Evolutionary conservation across 2,797 vertebrate species (phyloP).

Genomic region (Todus mexicanus): DNA sequence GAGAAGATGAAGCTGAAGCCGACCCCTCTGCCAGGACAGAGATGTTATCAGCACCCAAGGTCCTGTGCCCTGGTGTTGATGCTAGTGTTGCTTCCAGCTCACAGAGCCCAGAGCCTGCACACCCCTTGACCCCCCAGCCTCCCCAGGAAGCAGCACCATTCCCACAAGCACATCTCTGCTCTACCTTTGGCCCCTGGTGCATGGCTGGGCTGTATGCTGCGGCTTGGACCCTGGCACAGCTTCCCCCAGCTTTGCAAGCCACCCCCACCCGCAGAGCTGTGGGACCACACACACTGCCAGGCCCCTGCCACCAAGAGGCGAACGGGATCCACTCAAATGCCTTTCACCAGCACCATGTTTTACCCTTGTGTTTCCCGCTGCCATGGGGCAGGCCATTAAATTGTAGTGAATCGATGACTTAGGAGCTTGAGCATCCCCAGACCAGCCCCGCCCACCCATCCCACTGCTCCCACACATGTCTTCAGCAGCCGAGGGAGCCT

Average conservation of each 20-base stretch:
- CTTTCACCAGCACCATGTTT: not conserved
- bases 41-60: not conserved
- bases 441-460: not conserved
- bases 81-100: not conserved
- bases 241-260: not conserved
- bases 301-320: fast-evolving
- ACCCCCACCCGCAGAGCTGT: fast-evolving
- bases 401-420: not conserved
- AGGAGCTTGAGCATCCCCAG: not conserved
- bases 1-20: slow-evolving; percentile 88
- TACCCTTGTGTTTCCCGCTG: not conserved
- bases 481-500: slow-evolving; percentile 28
- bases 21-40: slow-evolving; percentile 75
- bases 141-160: not conserved
- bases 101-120: not conserved
- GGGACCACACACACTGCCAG: not conserved
- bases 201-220: fast-evolving
- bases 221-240: not conserved
- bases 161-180: not conserved
- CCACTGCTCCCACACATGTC: fast-evolving
- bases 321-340: fast-evolving
- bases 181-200: not conserved
- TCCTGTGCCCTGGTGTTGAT: fast-evolving
- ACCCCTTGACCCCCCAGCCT: not conserved
- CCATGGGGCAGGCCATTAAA: not conserved